Evolutionary conservation across 2,113 vertebrate species (phyloP).

Genomic region (Entelurus aequoreus): DNA sequence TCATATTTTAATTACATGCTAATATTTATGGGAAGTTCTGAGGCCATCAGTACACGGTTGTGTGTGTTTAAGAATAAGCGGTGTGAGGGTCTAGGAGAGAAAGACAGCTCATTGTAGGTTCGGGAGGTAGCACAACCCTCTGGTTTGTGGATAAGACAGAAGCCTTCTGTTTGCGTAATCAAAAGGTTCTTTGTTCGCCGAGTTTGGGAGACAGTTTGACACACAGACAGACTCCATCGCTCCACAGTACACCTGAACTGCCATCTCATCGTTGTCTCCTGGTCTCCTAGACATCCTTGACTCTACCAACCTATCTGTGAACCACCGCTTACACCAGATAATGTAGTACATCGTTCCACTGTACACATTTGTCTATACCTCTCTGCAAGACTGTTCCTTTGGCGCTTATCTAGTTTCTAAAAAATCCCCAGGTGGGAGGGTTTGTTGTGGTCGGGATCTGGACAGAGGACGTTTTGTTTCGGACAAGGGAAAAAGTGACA

Average conservation of each 20-base stretch:
- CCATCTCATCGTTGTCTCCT: conserved; percentile 22
- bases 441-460: conserved; percentile 22
- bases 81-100: conserved; percentile 3
- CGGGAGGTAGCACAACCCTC: conserved; percentile 49
- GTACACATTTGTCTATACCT: background rate
- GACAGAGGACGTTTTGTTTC: conserved; percentile 59
- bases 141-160: conserved; percentile 57
- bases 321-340: conserved; percentile 1
- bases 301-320: conserved; percentile 10
- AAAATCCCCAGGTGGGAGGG: background rate
- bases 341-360: background rate
- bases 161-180: conserved; percentile 58
- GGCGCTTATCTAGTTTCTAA: conserved; percentile 23
- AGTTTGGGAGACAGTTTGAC: conserved; percentile 53
- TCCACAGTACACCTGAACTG: conserved; percentile 38
- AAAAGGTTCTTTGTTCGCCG: conserved; percentile 63
- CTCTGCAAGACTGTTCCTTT: background rate
- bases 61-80: background rate
- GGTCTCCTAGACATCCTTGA: conserved; percentile 15
- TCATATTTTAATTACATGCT: background rate
- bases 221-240: conserved; percentile 47
- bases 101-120: background rate
- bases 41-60: conserved; percentile 16
- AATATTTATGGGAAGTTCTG: background rate
- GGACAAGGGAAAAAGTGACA: conserved; percentile 20